phyloP scores from a whole-genome alignment of 2,797 vertebrate species.

The Hypotaenidia philippensis region DNA sequence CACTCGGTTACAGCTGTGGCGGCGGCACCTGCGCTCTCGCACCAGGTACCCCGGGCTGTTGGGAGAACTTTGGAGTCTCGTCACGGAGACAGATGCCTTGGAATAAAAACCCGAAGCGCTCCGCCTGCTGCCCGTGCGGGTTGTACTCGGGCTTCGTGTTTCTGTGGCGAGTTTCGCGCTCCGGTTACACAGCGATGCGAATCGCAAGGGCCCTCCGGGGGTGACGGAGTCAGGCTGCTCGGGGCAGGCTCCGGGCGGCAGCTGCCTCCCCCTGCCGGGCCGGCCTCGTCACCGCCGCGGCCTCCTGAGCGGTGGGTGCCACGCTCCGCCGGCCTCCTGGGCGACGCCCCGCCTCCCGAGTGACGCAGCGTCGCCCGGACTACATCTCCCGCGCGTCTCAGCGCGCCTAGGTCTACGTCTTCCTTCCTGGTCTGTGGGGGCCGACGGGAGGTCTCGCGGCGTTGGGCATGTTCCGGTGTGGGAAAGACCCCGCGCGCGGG shows the following conservation, averaged over 20 bases:
- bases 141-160: not conserved
- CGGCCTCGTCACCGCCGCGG: too few relatives aligned
- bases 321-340: too few relatives aligned
- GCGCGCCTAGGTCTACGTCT: too few relatives aligned
- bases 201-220: rapidly evolving
- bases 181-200: rapidly evolving
- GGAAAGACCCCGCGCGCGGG: not conserved
- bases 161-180: not conserved
- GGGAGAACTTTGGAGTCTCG: not conserved
- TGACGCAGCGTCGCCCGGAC: too few relatives aligned
- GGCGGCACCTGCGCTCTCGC: not conserved
- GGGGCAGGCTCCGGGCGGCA: too few relatives aligned
- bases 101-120: constrained; percentile 32
- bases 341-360: too few relatives aligned
- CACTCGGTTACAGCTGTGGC: rapidly evolving
- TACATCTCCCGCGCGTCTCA: too few relatives aligned
- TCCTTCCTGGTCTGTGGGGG: rapidly evolving
- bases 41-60: not conserved
- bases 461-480: rapidly evolving
- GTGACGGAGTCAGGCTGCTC: not conserved
- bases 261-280: too few relatives aligned
- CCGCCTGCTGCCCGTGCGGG: not conserved
- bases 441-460: not conserved
- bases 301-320: too few relatives aligned
- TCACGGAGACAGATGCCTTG: constrained; percentile 33